Evolutionary conservation across 2,113 vertebrate genomes (phyloP).

Genomic region (Thunnus thynnus): DNA sequence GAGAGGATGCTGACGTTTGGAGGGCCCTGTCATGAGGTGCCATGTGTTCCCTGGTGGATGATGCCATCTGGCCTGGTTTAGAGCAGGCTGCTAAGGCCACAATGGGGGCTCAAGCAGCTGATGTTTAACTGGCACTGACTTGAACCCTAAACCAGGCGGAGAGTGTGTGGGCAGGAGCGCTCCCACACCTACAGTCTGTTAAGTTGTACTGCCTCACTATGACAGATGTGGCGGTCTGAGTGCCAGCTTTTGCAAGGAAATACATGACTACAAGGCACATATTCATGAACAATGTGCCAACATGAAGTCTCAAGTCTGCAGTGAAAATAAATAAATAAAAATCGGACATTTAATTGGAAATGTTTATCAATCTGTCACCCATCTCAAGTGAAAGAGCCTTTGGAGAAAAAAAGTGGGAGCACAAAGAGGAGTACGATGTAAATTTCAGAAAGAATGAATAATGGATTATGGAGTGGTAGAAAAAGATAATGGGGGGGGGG

Average conservation of each 20-base stretch:
- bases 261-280: constrained; percentile 53
- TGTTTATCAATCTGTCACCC: constrained; percentile 67
- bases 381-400: constrained; percentile 42
- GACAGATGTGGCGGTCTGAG: constrained; percentile 70
- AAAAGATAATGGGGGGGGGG: constrained; percentile 45
- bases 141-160: constrained; percentile 61
- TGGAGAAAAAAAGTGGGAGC: constrained; percentile 29
- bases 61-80: constrained; percentile 78
- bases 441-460: constrained; percentile 60
- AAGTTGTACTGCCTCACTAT: constrained; percentile 60
- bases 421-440: constrained; percentile 37
- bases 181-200: constrained; percentile 78
- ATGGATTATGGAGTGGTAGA: constrained; percentile 49
- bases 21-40: constrained; percentile 67
- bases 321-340: constrained; percentile 63
- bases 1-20: constrained; percentile 63
- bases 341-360: constrained; percentile 67
- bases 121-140: constrained; percentile 71
- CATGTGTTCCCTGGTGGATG: constrained; percentile 71
- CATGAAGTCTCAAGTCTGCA: constrained; percentile 45
- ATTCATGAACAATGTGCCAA: constrained; percentile 41
- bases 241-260: constrained; percentile 58
- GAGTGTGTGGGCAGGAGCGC: constrained; percentile 62
- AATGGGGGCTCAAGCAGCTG: constrained; percentile 59
- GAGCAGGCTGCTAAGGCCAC: constrained; percentile 51